Evolutionary conservation across 2,888 invertebrate species (phyloP).

Genomic region (Heliconius aoede): DNA sequence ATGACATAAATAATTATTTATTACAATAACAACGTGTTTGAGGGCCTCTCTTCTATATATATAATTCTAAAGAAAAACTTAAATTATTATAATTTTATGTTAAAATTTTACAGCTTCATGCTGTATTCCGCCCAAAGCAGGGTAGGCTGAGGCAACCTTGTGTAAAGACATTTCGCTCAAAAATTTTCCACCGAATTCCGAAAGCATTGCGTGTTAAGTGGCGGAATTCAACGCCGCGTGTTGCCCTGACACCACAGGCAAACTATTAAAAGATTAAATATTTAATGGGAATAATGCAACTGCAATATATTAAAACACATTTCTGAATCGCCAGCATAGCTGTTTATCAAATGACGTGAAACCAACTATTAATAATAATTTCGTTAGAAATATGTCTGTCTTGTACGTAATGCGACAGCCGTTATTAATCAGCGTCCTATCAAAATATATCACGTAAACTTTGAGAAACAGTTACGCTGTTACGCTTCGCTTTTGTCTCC

Average conservation of each 20-base stretch:
- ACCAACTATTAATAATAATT: constrained; percentile 21
- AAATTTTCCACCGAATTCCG: background rate
- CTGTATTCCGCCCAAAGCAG: too few species aligned
- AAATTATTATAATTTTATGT: too few species aligned
- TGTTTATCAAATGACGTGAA: constrained; percentile 14
- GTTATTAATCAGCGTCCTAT: constrained; percentile 37
- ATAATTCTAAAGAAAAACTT: too few species aligned
- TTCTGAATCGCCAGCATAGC: background rate
- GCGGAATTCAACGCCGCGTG: background rate
- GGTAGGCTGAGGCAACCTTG: background rate
- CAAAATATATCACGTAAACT: constrained; percentile 20
- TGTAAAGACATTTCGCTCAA: background rate
- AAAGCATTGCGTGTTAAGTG: background rate
- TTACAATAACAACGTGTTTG: too few species aligned
- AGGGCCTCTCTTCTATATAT: too few species aligned
- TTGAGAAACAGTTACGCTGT: constrained; percentile 8
- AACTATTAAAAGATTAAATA: too few species aligned
- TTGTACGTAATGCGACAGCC: constrained; percentile 34
- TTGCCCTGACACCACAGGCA: background rate
- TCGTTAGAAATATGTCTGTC: constrained; percentile 24
- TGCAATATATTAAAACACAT: background rate
- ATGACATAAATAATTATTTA: too few species aligned
- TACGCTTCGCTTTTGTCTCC: constrained; percentile 1
- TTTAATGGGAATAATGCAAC: background rate
- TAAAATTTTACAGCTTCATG: too few species aligned